Base-by-base conservation (phyloP, 1,140 invertebrate genomes). In the Microplitis demolitor region DNA sequence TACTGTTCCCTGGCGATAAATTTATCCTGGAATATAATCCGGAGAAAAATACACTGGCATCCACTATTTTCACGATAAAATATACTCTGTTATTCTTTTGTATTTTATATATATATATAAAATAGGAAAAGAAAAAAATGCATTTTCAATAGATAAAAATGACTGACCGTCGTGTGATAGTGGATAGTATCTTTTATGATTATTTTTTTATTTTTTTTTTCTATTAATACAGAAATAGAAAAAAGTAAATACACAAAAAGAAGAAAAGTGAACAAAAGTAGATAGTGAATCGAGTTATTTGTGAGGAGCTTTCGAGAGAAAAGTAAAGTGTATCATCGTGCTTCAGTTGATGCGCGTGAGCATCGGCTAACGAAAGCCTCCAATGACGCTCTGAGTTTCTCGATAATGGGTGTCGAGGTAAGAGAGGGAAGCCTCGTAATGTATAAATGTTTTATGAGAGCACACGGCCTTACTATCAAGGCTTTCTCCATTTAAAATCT, bases 361-460 rank as follows among this genome's bases (percentile, higher is more conserved):
- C 63, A 66, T 66, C 45, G 61, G 70, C 53, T 14, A 58, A 63
- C 24, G 63, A 69, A 69, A 60, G 37, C 66, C 66, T 67, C 16
- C 51, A 67, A 67, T 37, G 50, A 35, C 50, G 31, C 33, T 67
- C 14, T 54, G 50, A 53, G 14, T n/a, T 53, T 54, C 8, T 54
- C 13, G 45, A 54, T 56, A 54, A 54, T 67, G 13, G 16, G 13
- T 53, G 31, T 33, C 50, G 60, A 51, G 69, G 9, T 63, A n/a
- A 66, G 50, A 51, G 69, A 8, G 69, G 45, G 69, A 71, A 71
- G 62, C 69, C 69, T 71, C 62, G 69, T 24, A 33, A 58, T 51
- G 51, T 56, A 66, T 71, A 66, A 71, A 71, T 71, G 69, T 66
- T 66, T 63, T 71, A 64, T 71, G 61, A 71, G 50, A 14, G 4